phyloP scores from a whole-genome alignment of 1,140 invertebrate genomes.

The Caenorhabditis elegans region DNA sequence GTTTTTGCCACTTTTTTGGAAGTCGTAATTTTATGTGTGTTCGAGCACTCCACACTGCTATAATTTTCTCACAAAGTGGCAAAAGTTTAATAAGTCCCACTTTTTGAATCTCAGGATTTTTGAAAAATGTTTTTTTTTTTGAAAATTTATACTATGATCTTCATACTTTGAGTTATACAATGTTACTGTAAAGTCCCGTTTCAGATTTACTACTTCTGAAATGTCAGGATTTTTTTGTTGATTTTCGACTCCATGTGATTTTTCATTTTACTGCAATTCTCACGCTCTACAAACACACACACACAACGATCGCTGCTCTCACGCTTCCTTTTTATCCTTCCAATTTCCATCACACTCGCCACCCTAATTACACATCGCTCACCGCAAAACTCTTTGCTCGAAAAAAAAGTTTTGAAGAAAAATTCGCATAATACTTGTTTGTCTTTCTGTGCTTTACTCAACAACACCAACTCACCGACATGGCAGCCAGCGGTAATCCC shows the following conservation, averaged over 20 bases:
- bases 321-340: background rate
- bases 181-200: too few relatives aligned
- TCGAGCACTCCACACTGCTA: too few relatives aligned
- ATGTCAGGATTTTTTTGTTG: background rate
- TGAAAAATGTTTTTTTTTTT: background rate
- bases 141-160: too few relatives aligned
- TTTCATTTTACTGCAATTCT: background rate
- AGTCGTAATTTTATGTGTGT: too few relatives aligned
- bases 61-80: too few relatives aligned
- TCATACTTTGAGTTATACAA: too few relatives aligned
- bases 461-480: slow-evolving; percentile 48
- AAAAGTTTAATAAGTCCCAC: too few relatives aligned
- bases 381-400: background rate
- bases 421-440: background rate
- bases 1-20: too few relatives aligned
- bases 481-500: slow-evolving; percentile 58
- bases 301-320: background rate
- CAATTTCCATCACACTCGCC: background rate
- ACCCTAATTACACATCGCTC: slow-evolving; percentile 10
- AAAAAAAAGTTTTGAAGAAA: background rate
- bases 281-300: background rate
- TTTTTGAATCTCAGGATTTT: too few relatives aligned
- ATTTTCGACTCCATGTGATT: background rate
- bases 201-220: too few relatives aligned
- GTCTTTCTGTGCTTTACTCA: background rate